Evolutionary conservation across 2,797 vertebrate species (phyloP).

Genomic region (Podargus strigoides): DNA sequence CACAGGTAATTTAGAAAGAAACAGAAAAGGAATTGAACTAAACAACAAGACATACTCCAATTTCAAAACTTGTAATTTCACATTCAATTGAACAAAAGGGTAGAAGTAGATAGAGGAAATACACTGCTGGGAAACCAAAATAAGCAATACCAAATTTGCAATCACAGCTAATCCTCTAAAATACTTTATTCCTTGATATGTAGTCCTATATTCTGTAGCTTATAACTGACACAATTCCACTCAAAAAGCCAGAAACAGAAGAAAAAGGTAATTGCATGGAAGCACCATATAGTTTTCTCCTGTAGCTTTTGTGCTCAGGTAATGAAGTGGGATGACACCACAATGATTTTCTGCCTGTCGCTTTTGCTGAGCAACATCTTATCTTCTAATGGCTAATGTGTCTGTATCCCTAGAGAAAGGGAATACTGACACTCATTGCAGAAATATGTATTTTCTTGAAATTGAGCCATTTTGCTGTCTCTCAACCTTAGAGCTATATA

Average conservation of each 20-base stretch:
- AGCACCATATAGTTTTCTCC: background rate
- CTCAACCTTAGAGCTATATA: background rate
- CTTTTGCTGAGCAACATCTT: background rate
- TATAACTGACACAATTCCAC: background rate
- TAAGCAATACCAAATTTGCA: background rate
- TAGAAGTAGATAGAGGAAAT: background rate
- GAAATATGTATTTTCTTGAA: background rate
- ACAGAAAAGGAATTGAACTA: background rate
- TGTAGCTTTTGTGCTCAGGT: background rate
- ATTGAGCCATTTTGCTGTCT: constrained; percentile 11
- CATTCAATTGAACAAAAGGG: background rate
- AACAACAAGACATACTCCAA: background rate
- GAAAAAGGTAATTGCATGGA: background rate
- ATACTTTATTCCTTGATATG: background rate
- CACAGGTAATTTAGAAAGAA: background rate
- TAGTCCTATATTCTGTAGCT: background rate
- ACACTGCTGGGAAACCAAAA: background rate
- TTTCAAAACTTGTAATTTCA: background rate
- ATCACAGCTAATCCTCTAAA: background rate
- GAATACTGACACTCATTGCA: background rate
- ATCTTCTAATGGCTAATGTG: background rate
- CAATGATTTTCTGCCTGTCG: background rate
- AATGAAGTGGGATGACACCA: background rate
- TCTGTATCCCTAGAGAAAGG: background rate
- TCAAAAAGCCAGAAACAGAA: background rate